Evolutionary conservation across 1,140 invertebrate species (phyloP).

Genomic region (Akabosia matsudoensis): DNA sequence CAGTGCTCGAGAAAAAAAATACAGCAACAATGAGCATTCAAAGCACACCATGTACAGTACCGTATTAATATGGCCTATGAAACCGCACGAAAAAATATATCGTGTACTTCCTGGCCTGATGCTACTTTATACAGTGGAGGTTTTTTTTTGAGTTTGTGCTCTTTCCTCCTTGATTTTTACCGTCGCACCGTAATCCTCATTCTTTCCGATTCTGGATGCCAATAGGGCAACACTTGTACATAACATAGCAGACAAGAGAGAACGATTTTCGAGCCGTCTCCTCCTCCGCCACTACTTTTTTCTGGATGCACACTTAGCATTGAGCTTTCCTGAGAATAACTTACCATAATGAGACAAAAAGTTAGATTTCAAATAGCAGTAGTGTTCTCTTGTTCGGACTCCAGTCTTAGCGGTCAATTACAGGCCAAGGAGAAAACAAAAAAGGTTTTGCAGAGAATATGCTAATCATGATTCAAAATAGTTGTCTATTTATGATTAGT

Average conservation of each 20-base stretch:
- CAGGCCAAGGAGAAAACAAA: too few relatives aligned
- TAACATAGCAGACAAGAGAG: background rate
- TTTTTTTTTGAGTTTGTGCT: background rate
- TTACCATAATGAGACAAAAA: background rate
- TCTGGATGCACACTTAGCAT: background rate
- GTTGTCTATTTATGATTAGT: too few relatives aligned
- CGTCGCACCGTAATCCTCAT: conserved; percentile 23
- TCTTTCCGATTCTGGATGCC: conserved; percentile 8
- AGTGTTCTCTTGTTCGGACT: too few relatives aligned
- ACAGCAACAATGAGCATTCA: too few relatives aligned
- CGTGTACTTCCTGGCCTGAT: background rate
- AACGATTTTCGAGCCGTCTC: background rate
- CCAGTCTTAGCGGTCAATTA: too few relatives aligned
- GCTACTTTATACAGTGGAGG: background rate
- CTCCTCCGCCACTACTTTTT: background rate
- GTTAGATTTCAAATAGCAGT: too few relatives aligned
- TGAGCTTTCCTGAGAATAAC: background rate
- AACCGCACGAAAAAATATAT: background rate
- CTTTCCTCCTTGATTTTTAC: conserved; percentile 15
- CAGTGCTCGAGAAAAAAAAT: too few relatives aligned
- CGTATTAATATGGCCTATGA: background rate
- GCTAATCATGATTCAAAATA: too few relatives aligned
- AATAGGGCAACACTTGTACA: background rate
- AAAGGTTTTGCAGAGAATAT: too few relatives aligned
- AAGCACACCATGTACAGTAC: background rate